Evolutionary conservation across 2,888 invertebrate genomes (phyloP).

Genomic region (Acrocera orbiculus): DNA sequence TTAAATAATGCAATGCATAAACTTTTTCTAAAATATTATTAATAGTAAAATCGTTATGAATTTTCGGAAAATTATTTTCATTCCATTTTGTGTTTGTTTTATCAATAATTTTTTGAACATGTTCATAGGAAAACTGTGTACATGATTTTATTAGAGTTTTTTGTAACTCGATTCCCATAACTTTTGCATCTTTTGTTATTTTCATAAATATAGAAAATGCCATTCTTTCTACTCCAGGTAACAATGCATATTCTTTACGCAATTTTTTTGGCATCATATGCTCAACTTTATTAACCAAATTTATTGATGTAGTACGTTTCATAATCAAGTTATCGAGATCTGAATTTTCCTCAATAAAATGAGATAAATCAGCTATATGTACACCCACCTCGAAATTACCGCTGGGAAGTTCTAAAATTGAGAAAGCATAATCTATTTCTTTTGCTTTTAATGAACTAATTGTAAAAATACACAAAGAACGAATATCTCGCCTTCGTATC

Average conservation of each 20-base stretch:
- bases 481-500: constrained; percentile 48
- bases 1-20: constrained; percentile 45
- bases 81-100: constrained; percentile 39
- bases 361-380: constrained; percentile 87
- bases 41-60: constrained; percentile 43
- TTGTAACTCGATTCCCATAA: constrained; percentile 41
- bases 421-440: constrained; percentile 90
- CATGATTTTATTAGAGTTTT: constrained; percentile 76
- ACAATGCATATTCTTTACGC: constrained; percentile 74
- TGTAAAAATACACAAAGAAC: constrained; percentile 69
- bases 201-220: constrained; percentile 87
- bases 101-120: constrained; percentile 77
- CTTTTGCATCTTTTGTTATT: constrained; percentile 50
- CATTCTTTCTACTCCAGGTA: constrained; percentile 68
- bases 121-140: constrained; percentile 74
- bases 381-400: constrained; percentile 71
- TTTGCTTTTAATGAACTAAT: constrained; percentile 85
- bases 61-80: constrained; percentile 39
- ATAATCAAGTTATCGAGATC: constrained; percentile 59
- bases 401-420: constrained; percentile 49
- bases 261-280: constrained; percentile 86
- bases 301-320: constrained; percentile 72
- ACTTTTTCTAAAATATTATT: constrained; percentile 44
- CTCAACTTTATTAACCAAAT: constrained; percentile 72
- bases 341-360: constrained; percentile 56